phyloP scores from a whole-genome alignment of 1,140 invertebrate species.

The Zaprionus ghesquierei region DNA sequence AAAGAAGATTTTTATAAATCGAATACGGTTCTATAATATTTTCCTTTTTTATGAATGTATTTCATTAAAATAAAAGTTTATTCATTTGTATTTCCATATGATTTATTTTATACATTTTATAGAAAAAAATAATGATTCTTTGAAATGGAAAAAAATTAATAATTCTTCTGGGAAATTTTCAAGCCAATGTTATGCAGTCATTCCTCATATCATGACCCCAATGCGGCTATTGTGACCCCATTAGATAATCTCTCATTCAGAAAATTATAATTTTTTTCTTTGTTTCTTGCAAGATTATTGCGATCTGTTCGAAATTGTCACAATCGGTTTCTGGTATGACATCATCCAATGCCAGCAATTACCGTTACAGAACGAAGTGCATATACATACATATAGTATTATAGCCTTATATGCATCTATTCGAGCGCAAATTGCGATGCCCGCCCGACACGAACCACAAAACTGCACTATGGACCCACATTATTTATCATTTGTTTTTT shows the following conservation, averaged over 20 bases:
- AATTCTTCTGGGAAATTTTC: not conserved
- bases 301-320: not conserved
- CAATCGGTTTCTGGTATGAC: slow-evolving; percentile 27
- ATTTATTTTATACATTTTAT: not conserved
- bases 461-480: slow-evolving; percentile 23
- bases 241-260: not conserved
- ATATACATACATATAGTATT: no score
- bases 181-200: not conserved
- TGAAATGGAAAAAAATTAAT: not conserved
- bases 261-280: not conserved
- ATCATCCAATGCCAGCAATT: slow-evolving; percentile 32
- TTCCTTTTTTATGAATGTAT: not conserved
- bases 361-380: not conserved
- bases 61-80: not conserved
- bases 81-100: not conserved
- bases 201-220: not conserved
- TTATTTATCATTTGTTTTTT: slow-evolving; percentile 19
- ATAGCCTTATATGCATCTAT: slow-evolving; percentile 13
- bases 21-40: not conserved
- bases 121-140: not conserved
- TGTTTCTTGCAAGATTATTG: not conserved
- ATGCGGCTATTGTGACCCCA: not conserved
- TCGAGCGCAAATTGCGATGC: not conserved
- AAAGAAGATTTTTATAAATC: not conserved
- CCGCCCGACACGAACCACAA: slow-evolving; percentile 10